A percentile compares a stretch with the other conserved stretches of the same genome.
Evolutionary conservation across 1,140 invertebrate genomes (phyloP).

Genomic region (Pseudomyrmex dendroicus): DNA sequence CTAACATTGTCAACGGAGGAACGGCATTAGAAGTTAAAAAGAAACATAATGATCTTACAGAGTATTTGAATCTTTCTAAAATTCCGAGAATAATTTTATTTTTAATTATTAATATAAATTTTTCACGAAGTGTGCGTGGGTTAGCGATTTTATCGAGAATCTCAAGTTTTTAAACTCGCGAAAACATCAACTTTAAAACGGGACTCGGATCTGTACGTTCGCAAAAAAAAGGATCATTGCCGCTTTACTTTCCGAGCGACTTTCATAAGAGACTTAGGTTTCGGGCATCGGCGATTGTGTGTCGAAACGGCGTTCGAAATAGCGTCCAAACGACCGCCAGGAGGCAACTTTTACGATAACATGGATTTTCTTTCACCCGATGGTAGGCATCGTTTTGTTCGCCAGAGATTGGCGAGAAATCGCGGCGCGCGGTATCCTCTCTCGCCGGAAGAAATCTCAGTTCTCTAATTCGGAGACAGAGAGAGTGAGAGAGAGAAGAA

Average conservation of each 20-base stretch:
- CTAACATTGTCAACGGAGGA: constrained; percentile 47
- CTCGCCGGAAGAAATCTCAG: constrained; percentile 47
- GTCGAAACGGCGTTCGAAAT: constrained; percentile 30
- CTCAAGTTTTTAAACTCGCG: background rate
- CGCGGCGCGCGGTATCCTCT: background rate
- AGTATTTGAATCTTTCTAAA: no score
- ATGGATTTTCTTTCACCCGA: constrained; percentile 38
- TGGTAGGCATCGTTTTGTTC: background rate
- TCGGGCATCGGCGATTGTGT: constrained; percentile 9
- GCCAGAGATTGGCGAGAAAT: constrained; percentile 24
- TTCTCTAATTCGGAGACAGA: constrained; percentile 48
- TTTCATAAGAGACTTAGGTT: constrained; percentile 5
- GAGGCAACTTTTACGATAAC: constrained; percentile 31
- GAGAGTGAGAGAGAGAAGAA: background rate
- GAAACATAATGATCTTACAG: no score
- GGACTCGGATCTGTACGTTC: background rate
- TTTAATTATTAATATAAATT: no score
- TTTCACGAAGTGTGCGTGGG: no score
- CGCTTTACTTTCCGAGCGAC: background rate
- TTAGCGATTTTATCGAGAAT: background rate
- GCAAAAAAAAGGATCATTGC: no score
- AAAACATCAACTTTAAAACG: background rate
- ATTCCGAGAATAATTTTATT: no score
- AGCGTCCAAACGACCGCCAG: constrained; percentile 19
- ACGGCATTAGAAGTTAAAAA: background rate